Conservation (phyloP, 2,113 vertebrate genomes). For the Brienomyrus brachyistius region DNA sequence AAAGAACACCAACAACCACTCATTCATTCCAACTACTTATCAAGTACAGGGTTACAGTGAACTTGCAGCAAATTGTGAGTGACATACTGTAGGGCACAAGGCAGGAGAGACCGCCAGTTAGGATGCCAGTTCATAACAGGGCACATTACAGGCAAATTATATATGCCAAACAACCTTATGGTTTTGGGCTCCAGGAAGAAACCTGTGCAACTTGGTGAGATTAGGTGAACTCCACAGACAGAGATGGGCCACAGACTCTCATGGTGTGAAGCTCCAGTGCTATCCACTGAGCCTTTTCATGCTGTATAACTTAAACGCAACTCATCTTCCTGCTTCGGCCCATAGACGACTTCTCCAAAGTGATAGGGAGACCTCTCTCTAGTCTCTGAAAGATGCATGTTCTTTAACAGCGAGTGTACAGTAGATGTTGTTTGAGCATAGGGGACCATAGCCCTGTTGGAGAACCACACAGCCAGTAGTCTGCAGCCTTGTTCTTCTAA, state of each 20-base stretch:
- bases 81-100: background rate
- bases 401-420: background rate
- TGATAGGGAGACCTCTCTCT: background rate
- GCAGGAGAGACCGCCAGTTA: background rate
- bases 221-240: background rate
- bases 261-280: background rate
- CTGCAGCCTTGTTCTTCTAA: background rate
- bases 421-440: background rate
- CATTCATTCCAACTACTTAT: background rate
- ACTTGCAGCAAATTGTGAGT: background rate
- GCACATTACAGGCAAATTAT: background rate
- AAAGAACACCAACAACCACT: background rate
- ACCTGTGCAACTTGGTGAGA: background rate
- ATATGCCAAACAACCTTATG: background rate
- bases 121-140: background rate
- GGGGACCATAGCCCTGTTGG: background rate
- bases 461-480: background rate
- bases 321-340: background rate
- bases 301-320: background rate
- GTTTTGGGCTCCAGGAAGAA: background rate
- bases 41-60: background rate
- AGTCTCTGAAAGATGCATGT: background rate
- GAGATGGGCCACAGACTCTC: background rate
- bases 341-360: background rate
- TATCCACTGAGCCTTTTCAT: background rate